Conservation (phyloP, 1,140 invertebrate genomes). For the Sweltsa coloradensis region DNA sequence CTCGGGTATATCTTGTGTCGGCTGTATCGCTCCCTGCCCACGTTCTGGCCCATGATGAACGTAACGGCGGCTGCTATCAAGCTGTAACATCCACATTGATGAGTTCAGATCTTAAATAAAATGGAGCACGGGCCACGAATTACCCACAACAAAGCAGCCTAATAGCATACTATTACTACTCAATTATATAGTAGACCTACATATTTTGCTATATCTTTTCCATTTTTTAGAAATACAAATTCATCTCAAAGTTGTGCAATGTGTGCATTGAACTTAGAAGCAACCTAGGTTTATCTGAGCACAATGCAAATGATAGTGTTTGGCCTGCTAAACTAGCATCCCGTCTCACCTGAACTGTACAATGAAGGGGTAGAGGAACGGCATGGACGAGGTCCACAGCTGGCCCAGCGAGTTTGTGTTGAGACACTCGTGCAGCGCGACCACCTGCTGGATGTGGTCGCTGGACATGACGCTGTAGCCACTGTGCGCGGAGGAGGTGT, state of each 20-base stretch:
- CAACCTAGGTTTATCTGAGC: too few relatives aligned
- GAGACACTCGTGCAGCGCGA: conserved; percentile 40
- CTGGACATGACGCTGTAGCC: conserved; percentile 28
- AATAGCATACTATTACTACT: too few relatives aligned
- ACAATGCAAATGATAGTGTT: too few relatives aligned
- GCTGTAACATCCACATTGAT: too few relatives aligned
- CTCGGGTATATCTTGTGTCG: conserved; percentile 6
- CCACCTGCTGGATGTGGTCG: conserved; percentile 37
- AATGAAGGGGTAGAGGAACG: conserved; percentile 47
- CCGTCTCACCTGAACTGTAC: conserved; percentile 43
- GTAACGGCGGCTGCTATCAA: conserved; percentile 47
- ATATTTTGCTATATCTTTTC: conserved; percentile 11
- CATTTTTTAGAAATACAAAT: too few relatives aligned
- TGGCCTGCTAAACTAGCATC: too few relatives aligned
- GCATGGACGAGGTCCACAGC: conserved; percentile 45
- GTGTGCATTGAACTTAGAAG: too few relatives aligned
- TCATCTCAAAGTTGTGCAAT: too few relatives aligned
- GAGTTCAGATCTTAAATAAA: conserved; percentile 16
- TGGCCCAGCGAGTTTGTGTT: conserved; percentile 45
- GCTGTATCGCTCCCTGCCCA: conserved; percentile 29
- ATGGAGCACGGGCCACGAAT: too few relatives aligned
- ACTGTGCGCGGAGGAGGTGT: neutral
- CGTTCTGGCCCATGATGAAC: conserved; percentile 46
- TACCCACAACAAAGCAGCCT: too few relatives aligned
- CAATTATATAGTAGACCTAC: too few relatives aligned